A percentile compares a stretch with the other conserved stretches of the same genome.
These are phyloP conservation scores for Lamellibrachia columna DNA, from an alignment of 2,888 invertebrate species.

Conservation along the genomic window DNA sequence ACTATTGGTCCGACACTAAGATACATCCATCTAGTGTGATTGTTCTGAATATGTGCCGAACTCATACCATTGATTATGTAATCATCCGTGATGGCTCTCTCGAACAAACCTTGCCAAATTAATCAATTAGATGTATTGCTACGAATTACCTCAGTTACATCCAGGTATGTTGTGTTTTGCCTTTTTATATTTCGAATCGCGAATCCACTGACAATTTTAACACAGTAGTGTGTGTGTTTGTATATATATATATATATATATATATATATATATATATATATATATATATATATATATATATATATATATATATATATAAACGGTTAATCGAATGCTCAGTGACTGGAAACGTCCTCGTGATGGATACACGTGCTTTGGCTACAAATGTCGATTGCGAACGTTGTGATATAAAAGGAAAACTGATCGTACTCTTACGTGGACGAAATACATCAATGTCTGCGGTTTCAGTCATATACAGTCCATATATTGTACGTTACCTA, in stretches of 20 bases:
- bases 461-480: background rate
- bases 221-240: no score
- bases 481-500: background rate
- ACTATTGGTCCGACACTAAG: background rate
- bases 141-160: no score
- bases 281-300: no score
- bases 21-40: background rate
- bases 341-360: background rate
- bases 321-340: background rate
- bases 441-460: background rate
- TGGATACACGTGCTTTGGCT: background rate
- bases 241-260: no score
- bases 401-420: background rate
- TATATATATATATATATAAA: background rate
- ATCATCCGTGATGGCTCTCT: no score
- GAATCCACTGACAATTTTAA: no score
- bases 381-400: background rate
- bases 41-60: background rate
- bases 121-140: no score
- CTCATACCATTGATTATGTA: no score
- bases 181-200: no score
- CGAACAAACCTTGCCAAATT: no score
- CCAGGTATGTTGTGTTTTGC: no score
- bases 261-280: no score
- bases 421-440: background rate